Evolutionary conservation across 2,888 invertebrate species (phyloP), one percentile per base, ranked within the genome.

Genomic region (Hoplodrina ambigua): DNA sequence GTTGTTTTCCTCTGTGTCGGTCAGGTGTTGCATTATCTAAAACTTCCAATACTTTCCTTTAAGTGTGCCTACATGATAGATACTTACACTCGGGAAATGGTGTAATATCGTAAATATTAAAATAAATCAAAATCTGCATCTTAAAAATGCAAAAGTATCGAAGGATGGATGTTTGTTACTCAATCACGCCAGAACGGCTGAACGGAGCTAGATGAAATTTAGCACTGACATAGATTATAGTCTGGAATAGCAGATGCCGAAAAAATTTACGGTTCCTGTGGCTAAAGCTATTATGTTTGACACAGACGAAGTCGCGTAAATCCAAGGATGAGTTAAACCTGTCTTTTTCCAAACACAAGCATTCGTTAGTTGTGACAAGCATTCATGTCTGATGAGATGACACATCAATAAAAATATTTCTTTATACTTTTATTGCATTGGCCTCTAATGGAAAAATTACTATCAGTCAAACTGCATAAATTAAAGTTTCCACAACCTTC

Each of bases 1-100:
- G 73, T 65, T 77, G 61, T 80, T 80, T 77, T 80, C 73, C 81
- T 74, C 64, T 33, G 17, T 50, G 17, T 52, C 5, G 15, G 50
- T 37, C 63, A 69, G 69, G 46, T 78, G 69, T 78, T 69, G 60
- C 60, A 52, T 69, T 77, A 74, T 64, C 63, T 57, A 15, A 50
- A 41, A 15, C 60, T 56, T 13, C n/a, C 13, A 49, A 19, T 50
- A 25, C 49, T 41, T 33, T n/a, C 2, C 25, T 25, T 8, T 8
- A 37, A 37, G 7, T 53, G 44, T 30, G 20, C 7, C 15, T 20
- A 55, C 11, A 41, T 11, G 13, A 33, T 46, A 66, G 7, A 55
- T 57, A 33, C 25, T n/a, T n/a, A 61, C 17, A 37, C 17, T 17
- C 17, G n/a, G n/a, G n/a, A n/a, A n/a, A 17, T 68, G 8, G 25